Percentiles rank a stretch among this genome's conserved stretches.
Conservation (phyloP, 2,113 vertebrate genomes). For the Brienomyrus brachyistius region DNA sequence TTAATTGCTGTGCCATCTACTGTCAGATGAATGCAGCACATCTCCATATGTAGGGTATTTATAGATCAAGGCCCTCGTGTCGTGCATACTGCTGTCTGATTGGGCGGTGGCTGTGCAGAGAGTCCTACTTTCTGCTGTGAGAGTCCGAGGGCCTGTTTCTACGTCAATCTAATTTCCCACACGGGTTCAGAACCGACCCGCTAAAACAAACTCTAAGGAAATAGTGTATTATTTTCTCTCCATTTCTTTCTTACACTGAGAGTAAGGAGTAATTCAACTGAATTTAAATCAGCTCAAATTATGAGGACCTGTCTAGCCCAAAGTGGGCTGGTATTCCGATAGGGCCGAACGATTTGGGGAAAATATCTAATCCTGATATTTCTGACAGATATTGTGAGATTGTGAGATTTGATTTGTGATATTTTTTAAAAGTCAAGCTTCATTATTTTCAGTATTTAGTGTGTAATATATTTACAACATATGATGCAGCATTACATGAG, state of each 20-base stretch:
- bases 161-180: slow-evolving; percentile 3
- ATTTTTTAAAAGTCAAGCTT: neutral
- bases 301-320: neutral
- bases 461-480: neutral
- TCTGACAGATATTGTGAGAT: neutral
- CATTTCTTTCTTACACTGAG: neutral
- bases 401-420: neutral
- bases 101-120: neutral
- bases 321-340: neutral
- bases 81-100: neutral
- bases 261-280: neutral
- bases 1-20: neutral
- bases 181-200: neutral
- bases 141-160: neutral
- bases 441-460: neutral
- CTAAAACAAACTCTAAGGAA: slow-evolving; percentile 1
- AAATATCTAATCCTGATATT: neutral
- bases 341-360: neutral
- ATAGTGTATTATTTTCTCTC: neutral
- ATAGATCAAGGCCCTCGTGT: neutral
- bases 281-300: neutral
- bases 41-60: neutral
- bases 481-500: neutral
- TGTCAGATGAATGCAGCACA: neutral
- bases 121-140: slow-evolving; percentile 10